A percentile compares a stretch with the other conserved stretches of the same genome.
Evolutionary conservation across 2,113 vertebrate genomes (phyloP).

Genomic region (Terrapene triunguis): DNA sequence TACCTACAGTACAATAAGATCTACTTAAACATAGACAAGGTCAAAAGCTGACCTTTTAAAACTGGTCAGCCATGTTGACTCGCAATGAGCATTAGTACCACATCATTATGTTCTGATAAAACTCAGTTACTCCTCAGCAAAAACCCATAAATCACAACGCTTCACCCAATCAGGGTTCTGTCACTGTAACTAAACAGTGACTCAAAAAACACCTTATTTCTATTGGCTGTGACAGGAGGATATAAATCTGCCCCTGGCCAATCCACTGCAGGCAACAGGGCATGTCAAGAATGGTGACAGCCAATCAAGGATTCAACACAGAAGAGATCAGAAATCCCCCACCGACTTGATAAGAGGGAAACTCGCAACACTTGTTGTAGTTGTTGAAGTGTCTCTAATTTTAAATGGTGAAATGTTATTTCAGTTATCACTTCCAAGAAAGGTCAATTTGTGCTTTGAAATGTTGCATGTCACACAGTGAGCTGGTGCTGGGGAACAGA

Average conservation of each 20-base stretch:
- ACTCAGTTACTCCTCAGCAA: constrained; percentile 82
- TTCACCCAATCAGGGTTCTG: constrained; percentile 87
- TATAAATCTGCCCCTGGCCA: constrained; percentile 88
- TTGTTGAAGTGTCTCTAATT: constrained; percentile 8
- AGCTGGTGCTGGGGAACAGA: not conserved
- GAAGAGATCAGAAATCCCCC: not conserved
- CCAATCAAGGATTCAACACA: constrained; percentile 51
- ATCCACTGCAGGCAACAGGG: constrained; percentile 81
- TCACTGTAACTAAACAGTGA: constrained; percentile 88
- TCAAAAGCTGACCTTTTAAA: not conserved
- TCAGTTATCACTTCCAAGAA: not conserved
- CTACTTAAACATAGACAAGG: constrained; percentile 37
- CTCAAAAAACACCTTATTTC: constrained; percentile 77
- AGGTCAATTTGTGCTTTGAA: not conserved
- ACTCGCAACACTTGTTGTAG: not conserved
- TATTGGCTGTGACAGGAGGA: constrained; percentile 87
- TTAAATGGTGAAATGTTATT: constrained; percentile 4
- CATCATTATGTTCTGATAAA: constrained; percentile 86
- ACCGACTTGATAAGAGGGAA: no score
- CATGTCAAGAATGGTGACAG: constrained; percentile 80
- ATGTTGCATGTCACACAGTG: not conserved
- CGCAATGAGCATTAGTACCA: constrained; percentile 82
- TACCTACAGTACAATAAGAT: not conserved
- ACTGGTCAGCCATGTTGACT: constrained; percentile 24
- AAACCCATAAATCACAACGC: constrained; percentile 89